Percentiles rank a stretch among this genome's conserved stretches.
These are phyloP conservation scores for Takifugu ocellatus DNA, from an alignment of 2,797 vertebrate genomes.

Conservation along the genomic window DNA sequence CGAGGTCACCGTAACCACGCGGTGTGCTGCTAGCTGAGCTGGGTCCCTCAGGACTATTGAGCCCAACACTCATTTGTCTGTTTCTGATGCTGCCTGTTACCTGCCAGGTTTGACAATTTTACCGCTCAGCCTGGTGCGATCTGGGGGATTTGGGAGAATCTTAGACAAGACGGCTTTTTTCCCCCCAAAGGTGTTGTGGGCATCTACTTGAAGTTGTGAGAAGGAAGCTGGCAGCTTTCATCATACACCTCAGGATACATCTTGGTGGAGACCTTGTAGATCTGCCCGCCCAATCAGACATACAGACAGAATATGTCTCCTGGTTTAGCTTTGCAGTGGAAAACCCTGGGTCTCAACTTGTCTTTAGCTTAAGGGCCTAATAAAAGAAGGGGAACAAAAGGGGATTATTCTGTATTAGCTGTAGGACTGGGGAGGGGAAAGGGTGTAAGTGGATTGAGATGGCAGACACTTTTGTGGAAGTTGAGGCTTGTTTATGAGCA, in stretches of 20 bases:
- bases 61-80: constrained; percentile 59
- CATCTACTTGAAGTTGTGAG: constrained; percentile 19
- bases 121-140: constrained; percentile 36
- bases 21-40: constrained; percentile 35
- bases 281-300: constrained; percentile 60
- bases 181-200: constrained; percentile 13
- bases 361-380: constrained; percentile 60
- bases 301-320: constrained; percentile 4
- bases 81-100: constrained; percentile 43
- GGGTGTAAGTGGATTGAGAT: constrained; percentile 25
- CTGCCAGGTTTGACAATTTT: constrained; percentile 63
- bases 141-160: constrained; percentile 34
- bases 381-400: constrained; percentile 52
- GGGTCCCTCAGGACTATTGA: constrained; percentile 34
- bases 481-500: constrained; percentile 40
- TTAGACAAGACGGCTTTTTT: constrained; percentile 21
- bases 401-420: constrained; percentile 62
- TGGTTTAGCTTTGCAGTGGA: constrained; percentile 9
- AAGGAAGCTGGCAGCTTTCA: constrained; percentile 40
- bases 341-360: constrained; percentile 66
- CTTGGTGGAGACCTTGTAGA: constrained; percentile 35
- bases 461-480: constrained; percentile 31
- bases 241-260: constrained; percentile 25
- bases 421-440: constrained; percentile 25
- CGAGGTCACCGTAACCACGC: constrained; percentile 11